Percentiles rank a stretch among this genome's conserved stretches.
Conservation (phyloP, 2,888 invertebrate species). For the Halictus ligatus region DNA sequence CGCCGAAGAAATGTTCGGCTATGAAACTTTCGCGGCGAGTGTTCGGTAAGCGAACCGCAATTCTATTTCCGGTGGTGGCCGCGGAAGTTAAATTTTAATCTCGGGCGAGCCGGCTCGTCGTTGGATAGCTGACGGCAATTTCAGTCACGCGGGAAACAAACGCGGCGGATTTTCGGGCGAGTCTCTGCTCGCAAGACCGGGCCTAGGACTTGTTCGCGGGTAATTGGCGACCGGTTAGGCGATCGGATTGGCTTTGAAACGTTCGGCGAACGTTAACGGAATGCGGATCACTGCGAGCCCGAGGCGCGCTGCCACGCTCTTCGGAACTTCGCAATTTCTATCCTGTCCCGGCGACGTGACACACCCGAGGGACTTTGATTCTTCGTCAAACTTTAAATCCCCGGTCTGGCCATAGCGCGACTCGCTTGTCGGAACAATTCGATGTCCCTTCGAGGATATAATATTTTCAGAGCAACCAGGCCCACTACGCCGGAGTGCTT, state of each 20-base stretch:
- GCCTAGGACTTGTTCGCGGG: not conserved
- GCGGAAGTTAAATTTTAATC: conserved; percentile 30
- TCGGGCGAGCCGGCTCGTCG: not conserved
- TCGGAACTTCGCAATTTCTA: conserved; percentile 32
- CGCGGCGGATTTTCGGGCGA: not conserved
- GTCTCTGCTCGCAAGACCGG: not conserved
- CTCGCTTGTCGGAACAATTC: not conserved
- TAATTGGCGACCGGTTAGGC: conserved; percentile 27
- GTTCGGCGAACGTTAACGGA: conserved; percentile 20
- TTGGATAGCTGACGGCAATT: not conserved
- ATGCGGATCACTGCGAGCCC: not conserved
- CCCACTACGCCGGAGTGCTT: not conserved
- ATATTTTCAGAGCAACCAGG: not conserved
- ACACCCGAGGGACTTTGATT: conserved; percentile 35
- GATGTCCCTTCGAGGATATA: not conserved
- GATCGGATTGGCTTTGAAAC: conserved; percentile 27
- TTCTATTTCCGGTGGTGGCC: conserved; percentile 8
- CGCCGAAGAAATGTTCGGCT: conserved; percentile 27
- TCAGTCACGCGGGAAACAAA: not conserved
- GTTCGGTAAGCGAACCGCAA: conserved; percentile 27
- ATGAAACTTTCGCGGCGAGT: not conserved
- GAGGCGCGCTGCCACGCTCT: not conserved
- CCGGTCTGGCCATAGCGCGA: not conserved
- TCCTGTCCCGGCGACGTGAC: conserved; percentile 31
- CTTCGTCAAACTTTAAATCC: conserved; percentile 22